Evolutionary conservation across 2,888 invertebrate species (phyloP), one percentile per base, ranked within the genome.

Genomic region (Drosophila parthenogenetica): DNA sequence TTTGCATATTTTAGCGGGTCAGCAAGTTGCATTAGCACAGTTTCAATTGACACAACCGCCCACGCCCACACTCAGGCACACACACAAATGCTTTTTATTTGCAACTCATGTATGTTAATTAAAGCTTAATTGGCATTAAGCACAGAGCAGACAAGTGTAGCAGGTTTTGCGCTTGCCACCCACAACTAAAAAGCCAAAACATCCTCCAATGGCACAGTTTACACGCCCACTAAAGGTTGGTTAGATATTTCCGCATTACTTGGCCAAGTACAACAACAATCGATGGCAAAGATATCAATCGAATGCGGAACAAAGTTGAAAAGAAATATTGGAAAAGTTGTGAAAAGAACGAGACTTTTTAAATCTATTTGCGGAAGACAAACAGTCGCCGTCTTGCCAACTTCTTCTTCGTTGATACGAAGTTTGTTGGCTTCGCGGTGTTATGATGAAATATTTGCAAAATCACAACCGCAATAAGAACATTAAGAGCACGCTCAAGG

Each of bases 61-160:
- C 3, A 13, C 35, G 3, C 35, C 48, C 49, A 54, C 67, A 10
- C 42, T 11, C 37, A 53, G 22, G 40, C n/a, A 5, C 39, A 16
- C 14, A 48, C 40, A 29, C 29, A 8, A 7, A 3, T 7, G 29
- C 29, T 22, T 46, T 29, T 51, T 51, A 57, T 40, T 39, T 22
- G 17, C 13, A 29, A 10, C 32, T 53, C 54, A 65, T 51, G 69
- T 79, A 89, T 89, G 89, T 67, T 89, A 85, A 84, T 85, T 79
- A 69, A 81, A 45, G 55, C 69, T 89, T 89, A 89, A 85, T 89
- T 87, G 67, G 74, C 57, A 76, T 72, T 66, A 70, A 55, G 68
- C 51, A 57, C 50, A 49, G 50, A 66, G 62, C 61, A 67, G 69
- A 71, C 79, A 81, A 81, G 81, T 81, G 71, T 57, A 67, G 75